Evolutionary conservation across 2,888 invertebrate species (phyloP).

Genomic region (Aspidiotus rigidus): DNA sequence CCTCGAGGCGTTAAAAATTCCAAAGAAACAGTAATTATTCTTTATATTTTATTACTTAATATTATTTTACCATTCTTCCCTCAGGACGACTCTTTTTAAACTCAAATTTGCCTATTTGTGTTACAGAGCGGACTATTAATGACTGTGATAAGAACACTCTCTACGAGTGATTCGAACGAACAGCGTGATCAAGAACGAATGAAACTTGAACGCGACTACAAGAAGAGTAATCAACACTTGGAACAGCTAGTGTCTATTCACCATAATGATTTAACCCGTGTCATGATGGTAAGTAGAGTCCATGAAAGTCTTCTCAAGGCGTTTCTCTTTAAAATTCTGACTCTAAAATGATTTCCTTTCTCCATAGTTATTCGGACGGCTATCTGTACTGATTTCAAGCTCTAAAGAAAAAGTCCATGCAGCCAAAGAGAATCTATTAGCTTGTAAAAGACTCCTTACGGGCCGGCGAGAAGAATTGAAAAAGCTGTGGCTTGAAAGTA

Average conservation of each 20-base stretch:
- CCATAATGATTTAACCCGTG: slow-evolving; percentile 76
- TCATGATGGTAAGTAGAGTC: slow-evolving; percentile 51
- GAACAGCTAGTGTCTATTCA: slow-evolving; percentile 81
- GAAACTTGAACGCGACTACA: slow-evolving; percentile 86
- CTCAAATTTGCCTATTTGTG: slow-evolving; percentile 29
- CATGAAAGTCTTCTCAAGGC: not conserved
- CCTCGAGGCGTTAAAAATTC: slow-evolving; percentile 76
- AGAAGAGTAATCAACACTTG: slow-evolving; percentile 76
- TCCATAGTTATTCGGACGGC: slow-evolving; percentile 59
- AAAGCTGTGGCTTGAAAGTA: slow-evolving; percentile 86
- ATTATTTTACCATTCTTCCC: slow-evolving; percentile 15
- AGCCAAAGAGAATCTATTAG: slow-evolving; percentile 70
- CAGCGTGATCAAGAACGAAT: slow-evolving; percentile 86
- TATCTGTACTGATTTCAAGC: slow-evolving; percentile 65
- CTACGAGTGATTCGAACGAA: slow-evolving; percentile 87
- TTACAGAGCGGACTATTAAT: slow-evolving; percentile 74
- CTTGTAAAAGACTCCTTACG: slow-evolving; percentile 74
- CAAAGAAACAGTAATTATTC: slow-evolving; percentile 65
- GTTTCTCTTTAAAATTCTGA: slow-evolving; percentile 16
- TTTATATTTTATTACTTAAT: slow-evolving; percentile 10
- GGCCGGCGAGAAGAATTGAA: slow-evolving; percentile 87
- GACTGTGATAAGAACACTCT: slow-evolving; percentile 88
- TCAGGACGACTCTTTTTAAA: slow-evolving; percentile 14
- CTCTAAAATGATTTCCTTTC: slow-evolving; percentile 25
- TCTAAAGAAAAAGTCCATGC: slow-evolving; percentile 65